Evolutionary conservation across 2,797 vertebrate species (phyloP).

Genomic region (Scarus forsteni): DNA sequence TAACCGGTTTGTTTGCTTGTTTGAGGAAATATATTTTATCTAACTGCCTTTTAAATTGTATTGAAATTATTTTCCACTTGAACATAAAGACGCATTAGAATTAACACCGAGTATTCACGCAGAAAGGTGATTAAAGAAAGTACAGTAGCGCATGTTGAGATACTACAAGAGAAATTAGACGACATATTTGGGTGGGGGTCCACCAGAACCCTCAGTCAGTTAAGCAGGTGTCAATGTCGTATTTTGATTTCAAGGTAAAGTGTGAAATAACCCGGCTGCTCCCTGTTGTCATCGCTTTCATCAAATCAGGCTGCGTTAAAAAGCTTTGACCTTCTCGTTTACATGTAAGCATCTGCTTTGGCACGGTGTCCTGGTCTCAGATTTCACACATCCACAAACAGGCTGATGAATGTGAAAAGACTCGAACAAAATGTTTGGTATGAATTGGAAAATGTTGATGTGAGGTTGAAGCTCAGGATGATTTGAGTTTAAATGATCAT

Average conservation of each 20-base stretch:
- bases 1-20: no score
- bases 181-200: no score
- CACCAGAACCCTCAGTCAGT: no score
- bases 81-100: no score
- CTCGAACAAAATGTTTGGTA: neutral
- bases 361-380: constrained; percentile 23
- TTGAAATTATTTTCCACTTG: no score
- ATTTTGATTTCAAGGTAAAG: neutral
- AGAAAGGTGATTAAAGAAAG: no score
- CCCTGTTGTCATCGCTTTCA: constrained; percentile 5
- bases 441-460: neutral
- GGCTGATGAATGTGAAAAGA: neutral
- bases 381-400: constrained; percentile 20
- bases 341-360: constrained; percentile 34
- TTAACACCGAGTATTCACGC: no score
- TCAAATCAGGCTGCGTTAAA: constrained; percentile 28
- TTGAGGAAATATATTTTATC: no score
- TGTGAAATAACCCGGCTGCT: constrained; percentile 4
- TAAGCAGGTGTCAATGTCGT: neutral
- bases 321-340: constrained; percentile 47
- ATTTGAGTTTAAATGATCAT: no score
- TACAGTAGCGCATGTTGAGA: no score
- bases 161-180: no score
- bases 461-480: neutral
- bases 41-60: no score